Evolutionary conservation across 23 tunicate genomes (phyloP).

Genomic region (Botrylloides violaceus): DNA sequence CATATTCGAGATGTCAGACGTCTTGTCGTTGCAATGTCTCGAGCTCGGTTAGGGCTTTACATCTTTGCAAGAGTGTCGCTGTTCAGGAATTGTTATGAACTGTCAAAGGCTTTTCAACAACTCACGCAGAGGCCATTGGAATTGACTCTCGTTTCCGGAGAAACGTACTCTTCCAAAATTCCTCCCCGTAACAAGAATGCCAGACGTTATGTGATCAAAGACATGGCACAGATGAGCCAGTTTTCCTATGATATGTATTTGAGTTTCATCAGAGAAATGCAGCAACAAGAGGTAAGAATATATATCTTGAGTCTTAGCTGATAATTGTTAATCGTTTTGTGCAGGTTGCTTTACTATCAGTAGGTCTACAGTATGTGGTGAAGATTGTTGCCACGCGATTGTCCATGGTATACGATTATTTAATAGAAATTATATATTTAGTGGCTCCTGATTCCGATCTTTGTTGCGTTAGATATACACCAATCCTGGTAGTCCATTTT

Average conservation of each 20-base stretch:
- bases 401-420: too few species aligned
- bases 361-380: too few species aligned
- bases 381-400: too few species aligned
- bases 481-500: too few species aligned
- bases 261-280: conserved; percentile 37
- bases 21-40: conserved; percentile 96
- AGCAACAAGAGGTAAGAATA: conserved; percentile 11
- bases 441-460: too few species aligned
- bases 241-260: conserved; percentile 88
- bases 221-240: conserved; percentile 91
- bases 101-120: conserved; percentile 70
- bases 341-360: too few species aligned
- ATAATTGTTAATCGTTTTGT: too few species aligned
- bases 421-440: too few species aligned
- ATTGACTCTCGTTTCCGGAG: conserved; percentile 59
- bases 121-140: conserved; percentile 61
- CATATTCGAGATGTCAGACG: conserved; percentile 97
- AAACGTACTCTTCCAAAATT: conserved; percentile 24
- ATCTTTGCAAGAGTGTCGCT: conserved; percentile 80
- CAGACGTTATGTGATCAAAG: conserved; percentile 25
- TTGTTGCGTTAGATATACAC: too few species aligned
- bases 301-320: too few species aligned
- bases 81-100: conserved; percentile 93
- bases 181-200: conserved; percentile 4
- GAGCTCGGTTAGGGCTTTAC: conserved; percentile 94